phyloP scores from a whole-genome alignment of 2,888 invertebrate species.

The Rhingia rostrata region DNA sequence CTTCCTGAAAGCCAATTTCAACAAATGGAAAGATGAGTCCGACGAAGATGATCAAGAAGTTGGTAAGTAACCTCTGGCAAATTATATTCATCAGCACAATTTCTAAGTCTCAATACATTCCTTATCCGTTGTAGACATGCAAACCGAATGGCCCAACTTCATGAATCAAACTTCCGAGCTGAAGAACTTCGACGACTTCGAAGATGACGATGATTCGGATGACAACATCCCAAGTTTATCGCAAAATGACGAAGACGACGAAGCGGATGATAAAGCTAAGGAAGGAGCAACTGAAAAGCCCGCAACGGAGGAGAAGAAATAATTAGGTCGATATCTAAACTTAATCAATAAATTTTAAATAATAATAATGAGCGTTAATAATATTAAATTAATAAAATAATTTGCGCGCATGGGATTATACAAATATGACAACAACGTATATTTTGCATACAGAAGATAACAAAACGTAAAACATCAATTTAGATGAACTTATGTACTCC shows the following conservation, averaged over 20 bases:
- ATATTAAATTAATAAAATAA: constrained; percentile 68
- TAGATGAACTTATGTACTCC: constrained; percentile 47
- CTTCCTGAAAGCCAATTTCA: constrained; percentile 98
- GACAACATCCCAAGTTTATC: constrained; percentile 84
- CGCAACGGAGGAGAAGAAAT: constrained; percentile 58
- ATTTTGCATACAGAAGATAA: constrained; percentile 57
- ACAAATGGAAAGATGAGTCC: constrained; percentile 99
- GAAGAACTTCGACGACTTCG: constrained; percentile 87
- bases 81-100: background rate
- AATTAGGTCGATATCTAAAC: constrained; percentile 70
- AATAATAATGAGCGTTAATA: constrained; percentile 72
- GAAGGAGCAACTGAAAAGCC: constrained; percentile 76
- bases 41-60: constrained; percentile 88
- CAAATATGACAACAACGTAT: constrained; percentile 49
- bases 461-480: constrained; percentile 28
- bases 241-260: constrained; percentile 80
- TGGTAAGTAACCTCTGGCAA: constrained; percentile 16
- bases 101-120: too few relatives aligned
- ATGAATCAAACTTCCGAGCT: constrained; percentile 76
- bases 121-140: constrained; percentile 19
- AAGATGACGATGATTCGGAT: constrained; percentile 88
- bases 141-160: constrained; percentile 76
- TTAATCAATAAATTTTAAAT: constrained; percentile 72
- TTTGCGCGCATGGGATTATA: constrained; percentile 69
- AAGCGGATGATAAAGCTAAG: constrained; percentile 78